A percentile compares a stretch with the other conserved stretches of the same genome.
These are phyloP conservation scores for Drosophila serrata DNA, from an alignment of 1,140 invertebrate species.

Conservation along the genomic window DNA sequence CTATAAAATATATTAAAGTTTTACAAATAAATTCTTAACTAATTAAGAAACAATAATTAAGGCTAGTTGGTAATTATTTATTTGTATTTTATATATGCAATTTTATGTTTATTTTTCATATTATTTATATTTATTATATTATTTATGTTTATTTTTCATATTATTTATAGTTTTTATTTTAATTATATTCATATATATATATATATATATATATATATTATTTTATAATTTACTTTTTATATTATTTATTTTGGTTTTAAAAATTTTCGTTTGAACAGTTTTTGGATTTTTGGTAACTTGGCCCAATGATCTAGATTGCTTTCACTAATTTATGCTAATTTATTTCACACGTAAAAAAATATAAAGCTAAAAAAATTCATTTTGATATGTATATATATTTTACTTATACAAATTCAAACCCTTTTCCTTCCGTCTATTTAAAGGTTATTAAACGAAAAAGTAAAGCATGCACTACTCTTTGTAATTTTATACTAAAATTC, in stretches of 20 bases:
- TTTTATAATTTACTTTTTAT: no score
- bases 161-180: no score
- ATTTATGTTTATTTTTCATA: no score
- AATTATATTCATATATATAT: no score
- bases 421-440: no score
- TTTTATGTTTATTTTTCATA: not conserved
- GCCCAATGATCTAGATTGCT: slow-evolving; percentile 1
- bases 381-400: no score
- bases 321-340: slow-evolving; percentile 12
- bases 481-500: not conserved
- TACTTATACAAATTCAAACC: no score
- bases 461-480: not conserved
- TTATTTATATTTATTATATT: no score
- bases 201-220: no score
- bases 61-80: not conserved
- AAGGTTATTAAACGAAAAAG: no score
- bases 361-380: not conserved
- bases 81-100: no score
- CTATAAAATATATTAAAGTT: not conserved
- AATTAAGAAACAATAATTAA: no score
- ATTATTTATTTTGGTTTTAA: not conserved
- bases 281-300: not conserved
- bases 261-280: not conserved
- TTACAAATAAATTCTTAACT: not conserved
- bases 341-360: not conserved